Conservation (phyloP, 2,888 invertebrate species). For the Acronicta leporina region DNA sequence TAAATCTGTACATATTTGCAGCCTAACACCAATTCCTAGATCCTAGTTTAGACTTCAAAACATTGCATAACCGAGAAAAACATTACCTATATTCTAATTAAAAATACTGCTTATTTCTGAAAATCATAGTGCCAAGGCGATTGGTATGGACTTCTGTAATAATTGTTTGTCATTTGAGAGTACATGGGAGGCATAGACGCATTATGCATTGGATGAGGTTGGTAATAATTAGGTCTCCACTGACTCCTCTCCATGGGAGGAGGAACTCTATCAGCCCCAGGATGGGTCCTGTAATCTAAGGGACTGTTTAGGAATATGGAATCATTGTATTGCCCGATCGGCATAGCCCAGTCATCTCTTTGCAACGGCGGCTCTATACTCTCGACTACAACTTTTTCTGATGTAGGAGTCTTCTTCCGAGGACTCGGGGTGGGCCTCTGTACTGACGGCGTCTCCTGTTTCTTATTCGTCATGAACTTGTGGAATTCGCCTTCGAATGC, state of each 20-base stretch:
- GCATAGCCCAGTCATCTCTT: conserved; percentile 64
- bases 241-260: conserved; percentile 53
- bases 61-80: conserved; percentile 33
- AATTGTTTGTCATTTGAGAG: conserved; percentile 68
- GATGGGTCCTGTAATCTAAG: conserved; percentile 71
- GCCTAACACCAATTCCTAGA: not conserved
- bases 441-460: not conserved
- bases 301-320: conserved; percentile 77
- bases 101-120: conserved; percentile 71
- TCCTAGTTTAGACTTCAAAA: conserved; percentile 33
- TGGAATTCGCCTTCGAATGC: conserved; percentile 82
- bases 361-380: conserved; percentile 42
- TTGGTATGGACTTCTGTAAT: conserved; percentile 79
- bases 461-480: conserved; percentile 73
- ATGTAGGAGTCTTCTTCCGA: conserved; percentile 4
- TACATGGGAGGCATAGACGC: conserved; percentile 60
- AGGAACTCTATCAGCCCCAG: conserved; percentile 44
- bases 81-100: conserved; percentile 39
- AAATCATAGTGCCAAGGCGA: conserved; percentile 77
- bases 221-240: conserved; percentile 70
- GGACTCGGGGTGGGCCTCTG: not conserved
- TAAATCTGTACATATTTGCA: not conserved
- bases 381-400: conserved; percentile 57
- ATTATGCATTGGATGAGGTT: conserved; percentile 57
- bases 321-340: conserved; percentile 82